Conservation (phyloP, 2,888 invertebrate species). For the Limnephilus rhombicus region DNA sequence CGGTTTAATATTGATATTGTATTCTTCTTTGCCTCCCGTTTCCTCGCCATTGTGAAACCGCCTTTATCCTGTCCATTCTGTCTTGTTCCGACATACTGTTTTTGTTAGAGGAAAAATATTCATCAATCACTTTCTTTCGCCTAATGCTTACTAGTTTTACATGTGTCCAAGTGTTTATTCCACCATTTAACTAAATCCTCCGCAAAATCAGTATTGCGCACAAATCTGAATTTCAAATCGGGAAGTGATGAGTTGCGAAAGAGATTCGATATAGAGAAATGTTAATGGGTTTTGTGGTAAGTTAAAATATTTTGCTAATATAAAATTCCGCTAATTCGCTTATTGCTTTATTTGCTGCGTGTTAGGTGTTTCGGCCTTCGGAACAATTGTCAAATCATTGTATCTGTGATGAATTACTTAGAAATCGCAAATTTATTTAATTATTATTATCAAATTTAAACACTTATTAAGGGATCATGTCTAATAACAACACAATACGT, state of each 20-base stretch:
- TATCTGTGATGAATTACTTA: neutral
- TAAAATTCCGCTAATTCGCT: neutral
- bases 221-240: neutral
- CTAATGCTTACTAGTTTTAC: neutral
- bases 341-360: neutral
- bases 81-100: neutral
- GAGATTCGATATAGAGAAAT: neutral
- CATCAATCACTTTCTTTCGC: neutral
- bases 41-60: neutral
- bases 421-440: neutral
- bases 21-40: neutral
- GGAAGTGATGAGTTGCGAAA: neutral
- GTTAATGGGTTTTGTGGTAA: neutral
- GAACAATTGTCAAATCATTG: neutral
- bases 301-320: neutral
- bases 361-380: no score
- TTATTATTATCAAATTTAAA: no score
- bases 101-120: neutral
- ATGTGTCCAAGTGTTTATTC: neutral
- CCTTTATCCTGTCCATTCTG: neutral
- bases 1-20: neutral
- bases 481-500: no score
- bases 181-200: neutral
- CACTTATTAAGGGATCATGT: no score
- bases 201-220: neutral